Percentiles rank a stretch among this genome's conserved stretches.
phyloP scores from a whole-genome alignment of 2,888 invertebrate species.

The Chymomyza procnemis region DNA sequence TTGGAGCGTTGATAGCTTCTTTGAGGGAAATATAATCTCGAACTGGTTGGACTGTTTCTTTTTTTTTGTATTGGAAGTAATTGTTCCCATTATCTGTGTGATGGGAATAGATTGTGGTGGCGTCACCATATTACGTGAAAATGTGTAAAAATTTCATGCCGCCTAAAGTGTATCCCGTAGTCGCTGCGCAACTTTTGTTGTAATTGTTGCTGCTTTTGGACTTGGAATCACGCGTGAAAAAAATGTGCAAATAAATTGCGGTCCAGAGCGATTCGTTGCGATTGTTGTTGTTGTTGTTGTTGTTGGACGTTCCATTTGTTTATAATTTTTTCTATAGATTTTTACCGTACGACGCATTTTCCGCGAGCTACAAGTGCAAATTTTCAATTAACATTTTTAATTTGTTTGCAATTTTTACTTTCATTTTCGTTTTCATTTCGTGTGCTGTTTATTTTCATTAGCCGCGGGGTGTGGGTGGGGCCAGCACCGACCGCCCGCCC shows the following conservation, averaged over 20 bases:
- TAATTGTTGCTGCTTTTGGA: background rate
- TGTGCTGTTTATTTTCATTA: slow-evolving; percentile 9
- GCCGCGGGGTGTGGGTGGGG: slow-evolving; percentile 34
- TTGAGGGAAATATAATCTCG: no score
- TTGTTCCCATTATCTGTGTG: no score
- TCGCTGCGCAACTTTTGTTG: background rate
- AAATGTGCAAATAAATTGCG: slow-evolving; percentile 31
- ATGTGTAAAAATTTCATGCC: no score
- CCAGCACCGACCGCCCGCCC: background rate
- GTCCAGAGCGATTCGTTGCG: background rate
- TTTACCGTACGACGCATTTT: slow-evolving; percentile 6
- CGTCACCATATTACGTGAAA: no score
- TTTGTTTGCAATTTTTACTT: slow-evolving; percentile 14
- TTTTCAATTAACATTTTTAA: slow-evolving; percentile 23
- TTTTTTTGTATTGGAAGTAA: no score
- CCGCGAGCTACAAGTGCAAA: slow-evolving; percentile 36
- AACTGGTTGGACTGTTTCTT: no score
- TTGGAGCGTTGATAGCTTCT: no score
- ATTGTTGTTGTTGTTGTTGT: background rate
- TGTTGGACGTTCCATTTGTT: slow-evolving; percentile 16
- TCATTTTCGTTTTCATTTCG: slow-evolving; percentile 6
- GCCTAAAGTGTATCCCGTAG: no score
- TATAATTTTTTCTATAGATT: slow-evolving; percentile 8
- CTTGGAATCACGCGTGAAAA: slow-evolving; percentile 14
- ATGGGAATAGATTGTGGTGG: no score